phyloP scores from a whole-genome alignment of 2,797 vertebrate species.

The Rhinichthys osculus region DNA sequence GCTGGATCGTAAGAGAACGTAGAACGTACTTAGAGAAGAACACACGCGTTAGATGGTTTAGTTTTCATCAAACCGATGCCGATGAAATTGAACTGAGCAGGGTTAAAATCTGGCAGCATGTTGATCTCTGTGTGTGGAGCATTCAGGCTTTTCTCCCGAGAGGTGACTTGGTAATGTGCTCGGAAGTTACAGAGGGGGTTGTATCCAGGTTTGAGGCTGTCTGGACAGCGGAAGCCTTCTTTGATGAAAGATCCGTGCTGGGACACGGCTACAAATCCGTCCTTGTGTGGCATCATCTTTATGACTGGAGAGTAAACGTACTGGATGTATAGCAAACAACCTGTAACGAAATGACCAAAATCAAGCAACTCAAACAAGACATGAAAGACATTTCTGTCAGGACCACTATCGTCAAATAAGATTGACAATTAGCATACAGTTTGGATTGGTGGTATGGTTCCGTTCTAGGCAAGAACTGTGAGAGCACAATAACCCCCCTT shows the following conservation, averaged over 20 bases:
- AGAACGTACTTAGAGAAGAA: conserved; percentile 65
- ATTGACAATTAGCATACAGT: too few species aligned
- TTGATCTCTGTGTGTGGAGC: background rate
- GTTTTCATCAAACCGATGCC: conserved; percentile 55
- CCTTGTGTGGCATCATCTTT: conserved; percentile 72
- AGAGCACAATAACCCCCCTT: too few species aligned
- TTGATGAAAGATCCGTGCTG: conserved; percentile 72
- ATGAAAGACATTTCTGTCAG: background rate
- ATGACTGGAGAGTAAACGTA: conserved; percentile 76
- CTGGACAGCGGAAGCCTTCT: conserved; percentile 78
- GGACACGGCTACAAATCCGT: conserved; percentile 78
- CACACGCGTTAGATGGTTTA: conserved; percentile 73
- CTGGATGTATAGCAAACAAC: conserved; percentile 79
- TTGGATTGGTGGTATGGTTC: too few species aligned
- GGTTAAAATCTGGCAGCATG: conserved; percentile 67
- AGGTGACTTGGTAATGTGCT: conserved; percentile 76
- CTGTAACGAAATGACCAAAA: conserved; percentile 61
- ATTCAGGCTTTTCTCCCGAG: conserved; percentile 62
- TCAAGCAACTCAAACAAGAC: background rate
- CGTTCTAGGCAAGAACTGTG: too few species aligned
- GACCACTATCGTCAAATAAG: too few species aligned
- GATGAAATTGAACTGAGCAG: conserved; percentile 69
- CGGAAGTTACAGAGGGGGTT: conserved; percentile 76
- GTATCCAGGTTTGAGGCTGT: conserved; percentile 60
- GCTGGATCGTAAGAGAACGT: too few species aligned